Evolutionary conservation across 2,113 vertebrate species (phyloP), one percentile per base, ranked within the genome.

Genomic region (Astatoreochromis straeleni): DNA sequence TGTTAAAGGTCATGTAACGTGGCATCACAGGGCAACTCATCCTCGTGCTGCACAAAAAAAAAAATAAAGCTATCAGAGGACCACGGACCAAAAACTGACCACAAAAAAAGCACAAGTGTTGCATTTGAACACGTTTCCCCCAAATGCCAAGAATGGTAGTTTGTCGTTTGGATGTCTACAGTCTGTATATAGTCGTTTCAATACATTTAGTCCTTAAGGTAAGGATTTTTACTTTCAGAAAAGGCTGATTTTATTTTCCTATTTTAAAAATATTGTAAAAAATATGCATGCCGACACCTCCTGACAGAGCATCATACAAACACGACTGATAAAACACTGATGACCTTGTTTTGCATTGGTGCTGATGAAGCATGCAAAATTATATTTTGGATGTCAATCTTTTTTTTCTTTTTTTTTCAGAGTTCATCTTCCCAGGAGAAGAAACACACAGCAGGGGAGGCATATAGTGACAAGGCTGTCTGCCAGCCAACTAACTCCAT

Each of bases 401-500:
- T 89, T 89, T 51, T 84, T 79, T 68, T 1, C 0, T 3, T 91
- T 91, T 85, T 78, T 79, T 89, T 57, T 40, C 53, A 55, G 38
- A 78, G 47, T 90, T 83, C 19, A 55, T 85, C 84, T 81, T 91
- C 81, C 40, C 55, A 9, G 19, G 83, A 89, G 81, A 88, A 89
- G 79, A 86, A 83, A n/a, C 70, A 75, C 85, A 91, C 92, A 89
- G 92, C 88, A 88, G 91, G 85, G 88, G 90, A 92, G 82, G 79
- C 86, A 45, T 91, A 86, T 84, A 90, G 90, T 94, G 94, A 94
- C 93, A 84, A 90, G 88, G 87, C 92, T 90, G 91, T 92, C 92
- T 94, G 93, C 95, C 95, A 95, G 92, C 89, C 88, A 87, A 89
- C 90, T 92, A 93, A 94, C 90, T 89, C 86, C 85, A 91, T 96